Conservation (phyloP, 2,888 invertebrate genomes). For the Nemotelus nigrinus region DNA sequence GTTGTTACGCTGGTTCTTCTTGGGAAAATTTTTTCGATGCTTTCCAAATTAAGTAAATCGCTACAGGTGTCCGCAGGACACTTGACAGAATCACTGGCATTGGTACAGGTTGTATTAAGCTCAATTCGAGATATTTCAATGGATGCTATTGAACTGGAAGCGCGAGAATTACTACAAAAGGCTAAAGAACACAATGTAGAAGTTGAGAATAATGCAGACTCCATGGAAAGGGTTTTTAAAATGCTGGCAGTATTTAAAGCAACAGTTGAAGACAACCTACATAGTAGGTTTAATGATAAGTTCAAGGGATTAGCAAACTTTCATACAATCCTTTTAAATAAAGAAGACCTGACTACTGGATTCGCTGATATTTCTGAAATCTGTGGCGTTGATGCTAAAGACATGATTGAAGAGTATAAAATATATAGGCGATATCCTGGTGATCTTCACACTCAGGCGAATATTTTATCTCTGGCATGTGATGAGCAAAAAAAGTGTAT, state of each 20-base stretch:
- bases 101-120: too few relatives aligned
- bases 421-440: background rate
- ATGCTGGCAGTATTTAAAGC: too few relatives aligned
- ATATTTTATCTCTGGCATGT: slow-evolving; percentile 1
- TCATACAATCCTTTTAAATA: background rate
- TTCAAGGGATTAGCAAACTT: background rate
- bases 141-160: too few relatives aligned
- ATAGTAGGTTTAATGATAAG: background rate
- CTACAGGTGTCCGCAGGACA: background rate
- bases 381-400: background rate
- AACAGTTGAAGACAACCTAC: too few relatives aligned
- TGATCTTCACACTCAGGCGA: background rate
- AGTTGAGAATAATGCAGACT: too few relatives aligned
- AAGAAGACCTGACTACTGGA: background rate
- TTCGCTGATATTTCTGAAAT: background rate
- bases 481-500: background rate
- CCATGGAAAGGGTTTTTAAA: too few relatives aligned
- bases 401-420: slow-evolving; percentile 1
- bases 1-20: background rate
- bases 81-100: background rate
- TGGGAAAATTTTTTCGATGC: background rate
- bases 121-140: too few relatives aligned
- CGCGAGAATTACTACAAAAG: too few relatives aligned
- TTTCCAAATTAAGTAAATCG: background rate
- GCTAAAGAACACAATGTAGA: too few relatives aligned